These are phyloP conservation scores for Etheostoma cragini DNA, from an alignment of 2,113 vertebrate species.

Conservation along the genomic window DNA sequence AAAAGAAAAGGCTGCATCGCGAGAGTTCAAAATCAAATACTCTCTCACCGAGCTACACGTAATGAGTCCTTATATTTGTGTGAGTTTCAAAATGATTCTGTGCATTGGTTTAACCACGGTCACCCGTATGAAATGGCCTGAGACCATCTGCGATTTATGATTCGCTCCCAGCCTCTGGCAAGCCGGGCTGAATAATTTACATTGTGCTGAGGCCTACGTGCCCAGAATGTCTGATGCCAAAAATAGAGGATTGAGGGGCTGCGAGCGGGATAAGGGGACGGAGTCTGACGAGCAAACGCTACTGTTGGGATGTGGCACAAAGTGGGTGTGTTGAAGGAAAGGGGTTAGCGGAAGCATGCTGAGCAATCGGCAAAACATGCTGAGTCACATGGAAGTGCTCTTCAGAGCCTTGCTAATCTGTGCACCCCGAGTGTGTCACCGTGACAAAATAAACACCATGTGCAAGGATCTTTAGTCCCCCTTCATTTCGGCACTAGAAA, in stretches of 20 bases:
- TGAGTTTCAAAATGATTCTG: conserved; percentile 78
- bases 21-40: conserved; percentile 59
- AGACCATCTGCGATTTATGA: conserved; percentile 85
- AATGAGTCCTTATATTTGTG: conserved; percentile 80
- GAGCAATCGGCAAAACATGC: conserved; percentile 73
- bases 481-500: conserved; percentile 16
- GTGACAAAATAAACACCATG: conserved; percentile 60
- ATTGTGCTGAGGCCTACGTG: conserved; percentile 85
- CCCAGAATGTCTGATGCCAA: conserved; percentile 83
- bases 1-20: conserved; percentile 43
- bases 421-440: conserved; percentile 48
- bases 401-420: conserved; percentile 58
- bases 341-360: conserved; percentile 35
- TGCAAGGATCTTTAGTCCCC: conserved; percentile 26
- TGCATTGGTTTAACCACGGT: conserved; percentile 85
- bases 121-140: conserved; percentile 83
- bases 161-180: conserved; percentile 83
- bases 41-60: conserved; percentile 55
- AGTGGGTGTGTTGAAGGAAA: conserved; percentile 61
- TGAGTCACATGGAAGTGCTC: conserved; percentile 71
- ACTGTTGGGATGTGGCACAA: conserved; percentile 56
- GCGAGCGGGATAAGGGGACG: conserved; percentile 43
- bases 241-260: conserved; percentile 70
- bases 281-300: conserved; percentile 51
- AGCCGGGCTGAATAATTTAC: conserved; percentile 88